A percentile compares a stretch with the other conserved stretches of the same genome.
These are phyloP conservation scores for Platycheirus rosarum DNA, from an alignment of 2,888 invertebrate genomes.

Conservation along the genomic window DNA sequence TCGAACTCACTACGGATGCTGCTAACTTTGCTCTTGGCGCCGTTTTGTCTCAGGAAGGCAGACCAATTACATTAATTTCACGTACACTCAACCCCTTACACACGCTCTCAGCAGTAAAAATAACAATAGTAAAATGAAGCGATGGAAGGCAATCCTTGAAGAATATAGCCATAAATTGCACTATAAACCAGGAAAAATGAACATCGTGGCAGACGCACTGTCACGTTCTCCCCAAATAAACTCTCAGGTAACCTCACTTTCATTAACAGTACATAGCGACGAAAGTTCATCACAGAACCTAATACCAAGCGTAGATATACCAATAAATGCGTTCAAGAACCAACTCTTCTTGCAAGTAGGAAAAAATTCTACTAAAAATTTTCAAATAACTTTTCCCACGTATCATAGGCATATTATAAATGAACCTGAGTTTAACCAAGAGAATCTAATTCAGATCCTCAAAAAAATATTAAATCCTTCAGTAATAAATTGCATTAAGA, in stretches of 20 bases:
- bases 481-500: constrained; percentile 1
- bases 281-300: constrained; percentile 13
- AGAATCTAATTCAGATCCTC: neutral
- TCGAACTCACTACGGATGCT: constrained; percentile 38
- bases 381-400: neutral
- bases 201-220: constrained; percentile 31
- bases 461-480: neutral
- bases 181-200: constrained; percentile 14
- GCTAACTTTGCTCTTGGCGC: constrained; percentile 27
- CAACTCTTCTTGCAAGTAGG: neutral
- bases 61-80: constrained; percentile 14
- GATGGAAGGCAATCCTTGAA: constrained; percentile 25
- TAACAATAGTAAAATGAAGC: neutral
- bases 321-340: neutral
- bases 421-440: neutral
- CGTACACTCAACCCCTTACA: neutral
- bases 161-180: constrained; percentile 24
- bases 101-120: neutral
- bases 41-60: constrained; percentile 5
- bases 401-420: neutral
- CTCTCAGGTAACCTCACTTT: neutral
- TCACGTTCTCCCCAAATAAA: constrained; percentile 6
- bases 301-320: neutral
- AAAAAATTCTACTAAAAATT: neutral
- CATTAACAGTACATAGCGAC: constrained; percentile 22